These are phyloP conservation scores for Brachypteracias leptosomus DNA, from an alignment of 2,113 vertebrate species.

Conservation along the genomic window DNA sequence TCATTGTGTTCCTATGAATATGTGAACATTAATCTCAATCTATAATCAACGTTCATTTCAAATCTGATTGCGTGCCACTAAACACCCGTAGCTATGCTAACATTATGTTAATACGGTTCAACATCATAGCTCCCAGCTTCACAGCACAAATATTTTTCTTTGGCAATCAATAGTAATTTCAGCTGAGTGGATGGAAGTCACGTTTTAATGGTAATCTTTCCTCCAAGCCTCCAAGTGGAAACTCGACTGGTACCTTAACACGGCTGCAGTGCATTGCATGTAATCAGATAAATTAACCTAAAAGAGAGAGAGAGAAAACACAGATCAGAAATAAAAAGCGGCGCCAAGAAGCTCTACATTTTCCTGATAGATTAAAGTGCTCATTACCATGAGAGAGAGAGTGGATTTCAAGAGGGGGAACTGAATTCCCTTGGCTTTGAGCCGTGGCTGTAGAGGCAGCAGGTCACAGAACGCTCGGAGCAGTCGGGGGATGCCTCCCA, in stretches of 20 bases:
- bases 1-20: constrained; percentile 93
- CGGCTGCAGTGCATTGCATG: constrained; percentile 64
- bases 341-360: constrained; percentile 65
- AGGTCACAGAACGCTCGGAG: not conserved
- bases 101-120: constrained; percentile 86
- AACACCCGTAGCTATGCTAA: constrained; percentile 82
- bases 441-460: not conserved
- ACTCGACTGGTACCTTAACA: constrained; percentile 80
- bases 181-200: constrained; percentile 86
- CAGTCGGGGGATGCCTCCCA: not conserved
- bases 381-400: constrained; percentile 58
- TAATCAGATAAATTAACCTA: constrained; percentile 84
- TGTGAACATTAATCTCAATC: constrained; percentile 92
- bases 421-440: constrained; percentile 50
- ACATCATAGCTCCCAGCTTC: constrained; percentile 84
- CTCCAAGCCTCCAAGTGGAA: constrained; percentile 80
- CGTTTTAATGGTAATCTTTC: constrained; percentile 85
- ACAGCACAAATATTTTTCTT: constrained; percentile 89
- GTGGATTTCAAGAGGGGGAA: constrained; percentile 9
- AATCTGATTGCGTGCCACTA: constrained; percentile 86
- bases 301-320: constrained; percentile 62
- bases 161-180: constrained; percentile 89
- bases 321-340: constrained; percentile 61
- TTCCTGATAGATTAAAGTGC: constrained; percentile 68
- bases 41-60: constrained; percentile 89